Percentiles rank a stretch among this genome's conserved stretches.
Conservation (phyloP, 2,797 vertebrate genomes). For the Pampus argenteus region DNA sequence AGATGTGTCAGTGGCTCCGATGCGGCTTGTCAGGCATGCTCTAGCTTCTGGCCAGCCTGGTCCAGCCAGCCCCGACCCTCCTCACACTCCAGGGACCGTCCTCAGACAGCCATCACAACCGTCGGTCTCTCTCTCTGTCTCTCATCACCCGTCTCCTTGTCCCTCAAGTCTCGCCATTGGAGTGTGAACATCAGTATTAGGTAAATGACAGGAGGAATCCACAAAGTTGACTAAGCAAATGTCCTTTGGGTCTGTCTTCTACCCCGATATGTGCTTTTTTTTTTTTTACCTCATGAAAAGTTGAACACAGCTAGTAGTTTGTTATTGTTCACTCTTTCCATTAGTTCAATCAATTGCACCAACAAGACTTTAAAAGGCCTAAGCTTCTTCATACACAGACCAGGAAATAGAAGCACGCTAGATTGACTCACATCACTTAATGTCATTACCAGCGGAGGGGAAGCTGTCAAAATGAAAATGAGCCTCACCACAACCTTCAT, state of each 20-base stretch:
- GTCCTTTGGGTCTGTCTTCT: conserved; percentile 70
- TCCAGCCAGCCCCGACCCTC: conserved; percentile 68
- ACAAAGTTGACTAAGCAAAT: conserved; percentile 68
- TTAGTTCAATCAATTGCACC: conserved; percentile 52
- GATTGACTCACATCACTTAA: conserved; percentile 76
- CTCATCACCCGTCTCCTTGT: conserved; percentile 74
- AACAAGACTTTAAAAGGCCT: conserved; percentile 54
- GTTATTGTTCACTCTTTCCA: conserved; percentile 35
- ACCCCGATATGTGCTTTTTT: conserved; percentile 36
- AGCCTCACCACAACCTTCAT: conserved; percentile 57
- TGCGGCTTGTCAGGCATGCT: conserved; percentile 85
- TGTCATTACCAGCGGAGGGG: conserved; percentile 70
- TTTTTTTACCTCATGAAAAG: conserved; percentile 21
- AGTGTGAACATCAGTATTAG: conserved; percentile 81
- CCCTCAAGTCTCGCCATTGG: conserved; percentile 75
- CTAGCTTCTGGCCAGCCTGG: conserved; percentile 68
- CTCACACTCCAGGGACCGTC: conserved; percentile 74
- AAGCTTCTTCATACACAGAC: conserved; percentile 42
- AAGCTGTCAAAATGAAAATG: conserved; percentile 77
- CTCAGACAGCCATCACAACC: conserved; percentile 79
- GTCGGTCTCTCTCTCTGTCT: conserved; percentile 71
- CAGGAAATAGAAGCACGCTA: conserved; percentile 70
- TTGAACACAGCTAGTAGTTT: conserved; percentile 36
- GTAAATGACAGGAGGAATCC: conserved; percentile 76
- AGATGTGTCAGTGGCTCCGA: conserved; percentile 82